These are phyloP conservation scores for Tribolium madens DNA, from an alignment of 1,140 invertebrate genomes.

Conservation along the genomic window DNA sequence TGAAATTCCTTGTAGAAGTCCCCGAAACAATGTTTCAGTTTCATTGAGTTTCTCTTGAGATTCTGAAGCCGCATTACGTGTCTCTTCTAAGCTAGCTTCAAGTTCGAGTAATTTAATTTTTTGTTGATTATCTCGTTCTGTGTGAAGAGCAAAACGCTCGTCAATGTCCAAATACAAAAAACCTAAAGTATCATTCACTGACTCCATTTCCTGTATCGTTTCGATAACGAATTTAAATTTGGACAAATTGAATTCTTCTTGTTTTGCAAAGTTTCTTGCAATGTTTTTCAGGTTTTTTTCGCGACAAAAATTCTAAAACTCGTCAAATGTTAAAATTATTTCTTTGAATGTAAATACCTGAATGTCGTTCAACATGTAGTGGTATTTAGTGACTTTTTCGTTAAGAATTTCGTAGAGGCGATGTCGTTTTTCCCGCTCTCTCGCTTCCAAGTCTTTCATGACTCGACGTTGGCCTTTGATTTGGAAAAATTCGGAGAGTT, in stretches of 20 bases:
- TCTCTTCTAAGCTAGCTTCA: conserved; percentile 63
- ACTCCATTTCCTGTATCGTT: conserved; percentile 86
- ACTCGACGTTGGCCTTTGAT: conserved; percentile 85
- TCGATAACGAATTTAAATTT: conserved; percentile 94
- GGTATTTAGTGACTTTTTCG: conserved; percentile 76
- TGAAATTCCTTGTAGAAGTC: conserved; percentile 71
- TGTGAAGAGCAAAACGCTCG: conserved; percentile 65
- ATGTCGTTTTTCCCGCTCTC: conserved; percentile 74
- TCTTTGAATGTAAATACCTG: conserved; percentile 64
- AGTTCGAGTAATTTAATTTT: conserved; percentile 67
- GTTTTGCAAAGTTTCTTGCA: conserved; percentile 81
- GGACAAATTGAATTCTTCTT: conserved; percentile 92
- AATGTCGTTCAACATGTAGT: conserved; percentile 79
- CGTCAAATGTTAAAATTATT: not conserved
- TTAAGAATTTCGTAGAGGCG: conserved; percentile 76
- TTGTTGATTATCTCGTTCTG: conserved; percentile 67
- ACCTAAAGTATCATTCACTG: conserved; percentile 61
- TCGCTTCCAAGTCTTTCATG: conserved; percentile 79
- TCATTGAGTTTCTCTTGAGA: conserved; percentile 68
- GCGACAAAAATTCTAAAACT: conserved; percentile 69
- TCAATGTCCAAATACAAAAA: conserved; percentile 60
- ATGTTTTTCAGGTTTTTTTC: conserved; percentile 80
- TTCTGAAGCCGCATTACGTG: conserved; percentile 63
- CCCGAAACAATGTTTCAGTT: conserved; percentile 67
- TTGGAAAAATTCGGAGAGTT: conserved; percentile 85